phyloP scores from a whole-genome alignment of 1,140 invertebrate genomes.

The Battus philenor region DNA sequence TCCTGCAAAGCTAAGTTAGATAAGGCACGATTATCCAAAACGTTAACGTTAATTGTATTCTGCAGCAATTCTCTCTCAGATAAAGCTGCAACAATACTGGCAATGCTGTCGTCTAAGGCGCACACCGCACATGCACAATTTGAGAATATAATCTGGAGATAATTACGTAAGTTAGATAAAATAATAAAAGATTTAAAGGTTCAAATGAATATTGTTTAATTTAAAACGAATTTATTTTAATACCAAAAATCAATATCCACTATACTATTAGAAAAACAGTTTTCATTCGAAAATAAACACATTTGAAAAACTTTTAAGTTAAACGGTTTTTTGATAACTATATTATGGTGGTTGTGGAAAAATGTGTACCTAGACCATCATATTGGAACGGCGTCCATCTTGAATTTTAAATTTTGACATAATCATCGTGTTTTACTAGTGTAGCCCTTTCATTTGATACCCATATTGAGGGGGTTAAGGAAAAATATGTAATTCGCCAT shows the following conservation, averaged over 20 bases:
- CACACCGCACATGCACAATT: conserved; percentile 33
- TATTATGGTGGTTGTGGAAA: no score
- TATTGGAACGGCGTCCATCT: no score
- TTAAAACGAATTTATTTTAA: background rate
- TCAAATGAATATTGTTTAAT: background rate
- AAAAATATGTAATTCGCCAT: no score
- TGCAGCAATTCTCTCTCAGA: conserved; percentile 78
- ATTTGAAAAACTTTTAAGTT: no score
- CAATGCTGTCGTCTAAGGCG: conserved; percentile 81
- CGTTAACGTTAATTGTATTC: conserved; percentile 84
- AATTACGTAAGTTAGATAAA: no score
- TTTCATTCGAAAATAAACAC: background rate
- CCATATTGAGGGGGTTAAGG: no score
- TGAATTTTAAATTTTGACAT: no score
- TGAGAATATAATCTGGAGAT: no score
- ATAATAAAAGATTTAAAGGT: conserved; percentile 73
- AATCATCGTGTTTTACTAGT: no score
- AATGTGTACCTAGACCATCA: no score
- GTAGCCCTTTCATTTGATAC: no score
- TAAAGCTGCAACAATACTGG: conserved; percentile 82
- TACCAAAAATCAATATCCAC: background rate
- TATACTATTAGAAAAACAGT: background rate
- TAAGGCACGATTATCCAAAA: conserved; percentile 87
- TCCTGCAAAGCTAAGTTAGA: conserved; percentile 83
- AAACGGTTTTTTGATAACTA: no score